Evolutionary conservation across 2,113 vertebrate species (phyloP).

Genomic region (Sporophila hypoxantha): DNA sequence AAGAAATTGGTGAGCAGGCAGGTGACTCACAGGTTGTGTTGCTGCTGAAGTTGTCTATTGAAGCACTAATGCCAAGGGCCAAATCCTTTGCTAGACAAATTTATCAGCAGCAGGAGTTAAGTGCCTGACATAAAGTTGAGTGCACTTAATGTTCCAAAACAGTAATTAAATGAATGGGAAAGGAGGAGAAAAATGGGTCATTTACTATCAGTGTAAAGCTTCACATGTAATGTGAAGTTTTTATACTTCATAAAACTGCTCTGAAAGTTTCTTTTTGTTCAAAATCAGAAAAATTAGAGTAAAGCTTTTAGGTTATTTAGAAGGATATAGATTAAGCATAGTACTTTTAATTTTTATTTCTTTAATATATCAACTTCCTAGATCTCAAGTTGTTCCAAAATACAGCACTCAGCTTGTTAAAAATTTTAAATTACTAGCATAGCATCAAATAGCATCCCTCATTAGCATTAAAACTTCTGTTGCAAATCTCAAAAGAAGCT

Average conservation of each 20-base stretch:
- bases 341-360: neutral
- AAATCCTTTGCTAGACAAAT: neutral
- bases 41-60: neutral
- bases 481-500: neutral
- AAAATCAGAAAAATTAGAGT: neutral
- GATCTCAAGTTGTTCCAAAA: neutral
- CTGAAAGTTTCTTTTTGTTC: neutral
- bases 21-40: neutral
- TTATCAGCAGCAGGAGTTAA: slow-evolving; percentile 42
- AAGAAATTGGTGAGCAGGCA: neutral
- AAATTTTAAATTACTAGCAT: neutral
- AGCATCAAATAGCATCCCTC: neutral
- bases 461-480: neutral
- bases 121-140: slow-evolving; percentile 28
- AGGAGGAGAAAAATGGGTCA: neutral
- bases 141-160: slow-evolving; percentile 46
- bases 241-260: neutral
- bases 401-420: neutral
- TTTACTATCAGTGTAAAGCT: neutral
- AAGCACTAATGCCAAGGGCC: neutral
- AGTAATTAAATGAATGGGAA: slow-evolving; percentile 46
- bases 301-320: neutral
- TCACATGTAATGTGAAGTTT: neutral
- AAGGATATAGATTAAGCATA: neutral
- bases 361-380: neutral